Evolutionary conservation across 2,888 invertebrate genomes (phyloP).

Genomic region (Stenichneumon culpator): DNA sequence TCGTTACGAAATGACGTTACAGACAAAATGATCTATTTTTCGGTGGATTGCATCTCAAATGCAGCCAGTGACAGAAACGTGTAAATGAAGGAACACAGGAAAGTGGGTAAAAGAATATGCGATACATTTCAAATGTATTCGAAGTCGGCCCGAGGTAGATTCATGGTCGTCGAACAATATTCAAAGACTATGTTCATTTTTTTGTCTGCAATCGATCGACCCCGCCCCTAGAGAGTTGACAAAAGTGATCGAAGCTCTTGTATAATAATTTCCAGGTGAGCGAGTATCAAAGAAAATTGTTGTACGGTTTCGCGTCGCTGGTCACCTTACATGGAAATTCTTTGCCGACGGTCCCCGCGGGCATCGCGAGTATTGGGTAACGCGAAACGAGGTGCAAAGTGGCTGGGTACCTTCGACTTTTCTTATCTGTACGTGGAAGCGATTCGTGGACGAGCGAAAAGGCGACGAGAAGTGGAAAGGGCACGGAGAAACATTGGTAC

Average conservation of each 20-base stretch:
- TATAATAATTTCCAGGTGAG: background rate
- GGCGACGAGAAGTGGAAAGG: constrained; percentile 21
- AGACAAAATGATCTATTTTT: no score
- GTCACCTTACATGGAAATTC: constrained; percentile 51
- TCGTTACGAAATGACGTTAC: no score
- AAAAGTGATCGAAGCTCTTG: background rate
- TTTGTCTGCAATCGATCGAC: no score
- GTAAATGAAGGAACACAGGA: no score
- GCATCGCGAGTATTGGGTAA: constrained; percentile 44
- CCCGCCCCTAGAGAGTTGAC: background rate
- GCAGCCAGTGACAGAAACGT: no score
- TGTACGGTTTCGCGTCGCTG: background rate
- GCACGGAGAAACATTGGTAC: constrained; percentile 11
- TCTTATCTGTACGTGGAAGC: constrained; percentile 56
- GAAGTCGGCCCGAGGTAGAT: no score
- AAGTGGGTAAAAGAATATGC: no score
- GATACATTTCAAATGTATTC: no score
- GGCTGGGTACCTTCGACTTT: constrained; percentile 57
- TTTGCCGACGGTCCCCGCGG: constrained; percentile 38
- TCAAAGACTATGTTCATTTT: no score
- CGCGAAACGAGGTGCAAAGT: constrained; percentile 67
- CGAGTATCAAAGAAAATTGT: constrained; percentile 18
- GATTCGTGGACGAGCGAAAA: constrained; percentile 40
- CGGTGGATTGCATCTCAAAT: no score
- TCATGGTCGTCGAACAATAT: no score